A percentile compares a stretch with the other conserved stretches of the same genome.
Evolutionary conservation across 1,140 invertebrate species (phyloP).

Genomic region (Physella acuta): DNA sequence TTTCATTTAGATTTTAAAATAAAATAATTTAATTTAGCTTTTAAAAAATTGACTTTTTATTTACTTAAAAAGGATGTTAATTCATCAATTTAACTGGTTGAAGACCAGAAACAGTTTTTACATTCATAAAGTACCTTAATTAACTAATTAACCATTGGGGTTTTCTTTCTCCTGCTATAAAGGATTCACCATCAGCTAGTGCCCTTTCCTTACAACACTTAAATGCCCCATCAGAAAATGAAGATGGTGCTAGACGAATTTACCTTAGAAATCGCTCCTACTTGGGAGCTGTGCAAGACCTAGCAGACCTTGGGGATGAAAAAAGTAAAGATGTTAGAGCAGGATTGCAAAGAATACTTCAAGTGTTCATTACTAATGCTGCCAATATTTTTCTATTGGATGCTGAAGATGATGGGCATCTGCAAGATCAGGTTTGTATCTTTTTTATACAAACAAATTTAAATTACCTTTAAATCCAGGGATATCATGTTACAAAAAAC

Average conservation of each 20-base stretch:
- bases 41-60: too few species aligned
- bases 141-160: too few species aligned
- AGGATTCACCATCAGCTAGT: conserved; percentile 42
- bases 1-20: too few species aligned
- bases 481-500: too few species aligned
- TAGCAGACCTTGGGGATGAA: conserved; percentile 46
- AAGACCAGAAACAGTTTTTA: too few species aligned
- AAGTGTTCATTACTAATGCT: conserved; percentile 93
- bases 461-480: too few species aligned
- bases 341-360: conserved; percentile 79
- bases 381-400: conserved; percentile 79
- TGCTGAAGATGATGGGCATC: conserved; percentile 35
- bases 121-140: too few species aligned
- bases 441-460: too few species aligned
- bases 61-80: too few species aligned
- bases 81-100: too few species aligned
- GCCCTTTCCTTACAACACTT: conserved; percentile 30
- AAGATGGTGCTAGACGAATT: conserved; percentile 33
- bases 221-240: conserved; percentile 18
- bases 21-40: too few species aligned
- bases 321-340: conserved; percentile 49
- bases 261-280: conserved; percentile 50
- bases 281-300: conserved; percentile 49
- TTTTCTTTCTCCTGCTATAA: too few species aligned
- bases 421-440: conserved; percentile 53